Percentiles rank a stretch among this genome's conserved stretches.
phyloP scores from a whole-genome alignment of 2,888 invertebrate species.

The Cheilosia scutellata region DNA sequence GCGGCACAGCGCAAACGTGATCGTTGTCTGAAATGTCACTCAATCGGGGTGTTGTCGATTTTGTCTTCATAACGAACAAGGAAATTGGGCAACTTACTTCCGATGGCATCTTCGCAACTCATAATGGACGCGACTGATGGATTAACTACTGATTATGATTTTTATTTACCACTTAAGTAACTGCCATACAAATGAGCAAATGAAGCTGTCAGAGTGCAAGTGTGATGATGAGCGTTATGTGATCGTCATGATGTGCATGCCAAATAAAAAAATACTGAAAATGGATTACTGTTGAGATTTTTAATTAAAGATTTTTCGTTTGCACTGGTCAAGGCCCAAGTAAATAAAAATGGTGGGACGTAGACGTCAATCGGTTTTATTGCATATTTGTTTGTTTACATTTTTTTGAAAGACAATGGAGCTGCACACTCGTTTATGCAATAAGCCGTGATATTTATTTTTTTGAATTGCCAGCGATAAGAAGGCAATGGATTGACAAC shows the following conservation, averaged over 20 bases:
- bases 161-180: constrained; percentile 39
- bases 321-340: constrained; percentile 25
- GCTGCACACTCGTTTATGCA: constrained; percentile 37
- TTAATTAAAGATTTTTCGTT: constrained; percentile 56
- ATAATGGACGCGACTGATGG: background rate
- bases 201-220: background rate
- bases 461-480: constrained; percentile 49
- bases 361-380: constrained; percentile 36
- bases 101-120: constrained; percentile 26
- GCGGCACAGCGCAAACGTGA: constrained; percentile 33
- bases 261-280: constrained; percentile 22
- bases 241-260: constrained; percentile 38
- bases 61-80: background rate
- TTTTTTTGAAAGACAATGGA: constrained; percentile 38
- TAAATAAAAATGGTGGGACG: constrained; percentile 30
- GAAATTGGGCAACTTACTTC: constrained; percentile 44
- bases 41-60: constrained; percentile 17
- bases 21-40: constrained; percentile 42
- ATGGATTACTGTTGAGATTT: constrained; percentile 25
- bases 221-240: constrained; percentile 25
- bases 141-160: constrained; percentile 16
- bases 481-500: constrained; percentile 3
- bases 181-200: constrained; percentile 12
- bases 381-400: constrained; percentile 16
- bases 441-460: constrained; percentile 48